phyloP scores from a whole-genome alignment of 2,888 invertebrate species.

The Ganaspis brasiliensis region DNA sequence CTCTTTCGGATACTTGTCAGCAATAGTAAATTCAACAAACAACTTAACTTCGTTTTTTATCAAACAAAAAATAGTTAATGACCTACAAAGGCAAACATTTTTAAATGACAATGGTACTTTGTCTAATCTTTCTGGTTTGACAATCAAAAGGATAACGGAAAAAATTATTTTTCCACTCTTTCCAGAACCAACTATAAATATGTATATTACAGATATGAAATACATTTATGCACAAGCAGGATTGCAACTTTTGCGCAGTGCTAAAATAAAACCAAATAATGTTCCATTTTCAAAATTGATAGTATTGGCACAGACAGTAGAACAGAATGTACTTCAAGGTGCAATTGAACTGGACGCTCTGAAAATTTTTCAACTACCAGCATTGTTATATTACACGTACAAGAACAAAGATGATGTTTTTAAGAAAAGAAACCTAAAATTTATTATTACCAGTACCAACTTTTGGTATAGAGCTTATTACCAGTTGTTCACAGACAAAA shows the following conservation, averaged over 20 bases:
- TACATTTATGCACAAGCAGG: constrained; percentile 3
- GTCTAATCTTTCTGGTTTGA: background rate
- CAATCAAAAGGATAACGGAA: background rate
- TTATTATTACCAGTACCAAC: background rate
- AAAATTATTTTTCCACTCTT: background rate
- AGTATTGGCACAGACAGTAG: background rate
- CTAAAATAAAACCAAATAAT: background rate
- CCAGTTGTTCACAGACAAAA: background rate
- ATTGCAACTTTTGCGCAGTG: background rate
- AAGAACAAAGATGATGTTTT: background rate
- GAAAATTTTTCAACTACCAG: constrained; percentile 1
- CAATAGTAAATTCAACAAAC: constrained; percentile 7
- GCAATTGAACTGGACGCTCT: background rate
- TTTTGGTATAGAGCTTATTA: background rate
- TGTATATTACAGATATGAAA: background rate
- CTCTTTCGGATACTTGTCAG: background rate
- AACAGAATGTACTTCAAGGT: background rate
- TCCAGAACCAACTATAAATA: background rate
- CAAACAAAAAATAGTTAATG: background rate
- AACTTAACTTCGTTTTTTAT: background rate
- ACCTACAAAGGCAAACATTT: background rate
- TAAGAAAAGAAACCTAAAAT: background rate
- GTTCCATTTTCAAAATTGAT: background rate
- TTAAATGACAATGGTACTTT: background rate
- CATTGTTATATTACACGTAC: background rate